Base-by-base conservation (phyloP, 2,797 vertebrate species). In the Leptoclinus maculatus region DNA sequence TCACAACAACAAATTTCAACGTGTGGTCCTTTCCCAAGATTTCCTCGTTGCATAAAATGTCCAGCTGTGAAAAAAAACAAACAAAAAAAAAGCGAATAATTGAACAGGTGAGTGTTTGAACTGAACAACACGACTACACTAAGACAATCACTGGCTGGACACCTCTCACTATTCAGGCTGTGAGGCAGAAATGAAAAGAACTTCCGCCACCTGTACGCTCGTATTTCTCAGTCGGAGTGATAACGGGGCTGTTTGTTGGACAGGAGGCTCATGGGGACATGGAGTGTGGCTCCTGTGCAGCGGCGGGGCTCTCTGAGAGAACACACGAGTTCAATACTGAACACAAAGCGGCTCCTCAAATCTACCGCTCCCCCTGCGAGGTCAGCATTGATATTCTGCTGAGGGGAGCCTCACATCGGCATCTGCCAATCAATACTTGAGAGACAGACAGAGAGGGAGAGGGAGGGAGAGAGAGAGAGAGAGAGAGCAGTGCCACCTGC, bases 11-110 rank as follows among this genome's bases (percentile, higher is more conserved):
- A 91, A 99, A 99, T 93, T 99, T 99, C 94, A 99, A 97, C 0
- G 98, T 99, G 92, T 99, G 98, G 94, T 99, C 98, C 93, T 99
- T 99, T 85, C 98, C 98, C 91, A 99, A 92, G 92, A 99, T 99
- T 92, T 99, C 98, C 94, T 99, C 98, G 57, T 99, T 99, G 97
- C 98, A 99, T 97, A 99, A 97, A 95, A 99, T 99, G 91, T 99
- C 98, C 96, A 99, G 96, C 98, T 99, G 93, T 79, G n/a, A 87
- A 71, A 36, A 79, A 73, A 51, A 13, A 27, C n/a, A 47, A 49
- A n/a, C 14, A 38, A 83, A 17, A 83, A 39, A 59, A 38, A 12
- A 23, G 13, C 1, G 23, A 54, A 62, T 66, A 36, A 81, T 0
- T 77, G 4, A 74, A 60, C 9, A 8, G 32, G 1, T 12, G 68